Conservation (phyloP, 2,888 invertebrate genomes). For the Drosophila sordidula region DNA sequence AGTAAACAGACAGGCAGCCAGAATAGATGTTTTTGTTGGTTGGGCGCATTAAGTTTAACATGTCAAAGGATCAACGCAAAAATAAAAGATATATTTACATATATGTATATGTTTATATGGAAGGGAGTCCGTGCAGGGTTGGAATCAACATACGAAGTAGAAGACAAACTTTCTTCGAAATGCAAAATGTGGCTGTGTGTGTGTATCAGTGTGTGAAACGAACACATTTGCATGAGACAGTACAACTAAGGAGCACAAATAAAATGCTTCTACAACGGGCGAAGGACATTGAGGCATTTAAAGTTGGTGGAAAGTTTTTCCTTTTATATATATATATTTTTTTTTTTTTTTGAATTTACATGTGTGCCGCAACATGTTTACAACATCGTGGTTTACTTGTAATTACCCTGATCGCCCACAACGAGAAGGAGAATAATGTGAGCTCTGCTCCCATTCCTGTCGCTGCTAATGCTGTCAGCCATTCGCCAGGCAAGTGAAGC, state of each 20-base stretch:
- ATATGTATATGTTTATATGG: not conserved
- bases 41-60: slow-evolving; percentile 78
- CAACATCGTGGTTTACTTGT: slow-evolving; percentile 80
- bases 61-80: slow-evolving; percentile 78
- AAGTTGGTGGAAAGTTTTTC: slow-evolving; percentile 45
- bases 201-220: slow-evolving; percentile 13
- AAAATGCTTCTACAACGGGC: slow-evolving; percentile 55
- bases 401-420: slow-evolving; percentile 65
- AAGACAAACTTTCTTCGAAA: slow-evolving; percentile 63
- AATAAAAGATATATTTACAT: slow-evolving; percentile 24
- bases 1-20: slow-evolving; percentile 28
- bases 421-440: slow-evolving; percentile 60
- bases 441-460: slow-evolving; percentile 13
- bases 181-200: slow-evolving; percentile 40
- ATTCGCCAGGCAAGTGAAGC: slow-evolving; percentile 53
- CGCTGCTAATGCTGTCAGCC: slow-evolving; percentile 53
- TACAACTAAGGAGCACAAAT: slow-evolving; percentile 44
- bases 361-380: slow-evolving; percentile 68
- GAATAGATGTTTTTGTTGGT: slow-evolving; percentile 22
- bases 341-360: slow-evolving; percentile 57
- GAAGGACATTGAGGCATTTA: slow-evolving; percentile 35
- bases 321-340: not conserved
- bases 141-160: slow-evolving; percentile 64
- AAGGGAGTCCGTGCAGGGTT: slow-evolving; percentile 27
- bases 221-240: slow-evolving; percentile 77